Evolutionary conservation across 1,140 invertebrate genomes (phyloP).

Genomic region (Drosophila ficusphila): DNA sequence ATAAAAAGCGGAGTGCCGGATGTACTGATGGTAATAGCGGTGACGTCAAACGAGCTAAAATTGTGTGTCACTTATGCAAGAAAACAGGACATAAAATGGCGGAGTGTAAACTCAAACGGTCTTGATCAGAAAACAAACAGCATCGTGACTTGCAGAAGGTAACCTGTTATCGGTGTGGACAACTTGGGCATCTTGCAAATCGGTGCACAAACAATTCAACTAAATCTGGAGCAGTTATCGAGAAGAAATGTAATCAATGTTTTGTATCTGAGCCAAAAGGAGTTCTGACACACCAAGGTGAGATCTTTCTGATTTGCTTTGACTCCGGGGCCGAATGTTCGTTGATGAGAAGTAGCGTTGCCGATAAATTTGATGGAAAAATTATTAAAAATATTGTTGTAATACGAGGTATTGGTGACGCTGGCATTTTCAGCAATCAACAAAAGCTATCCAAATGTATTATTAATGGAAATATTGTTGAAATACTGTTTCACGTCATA

Average conservation of each 20-base stretch:
- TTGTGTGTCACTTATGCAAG: not conserved
- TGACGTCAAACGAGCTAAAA: not conserved
- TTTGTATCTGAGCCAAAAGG: too few species aligned
- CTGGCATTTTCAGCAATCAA: not conserved
- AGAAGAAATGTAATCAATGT: constrained; percentile 21
- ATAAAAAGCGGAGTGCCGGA: not conserved
- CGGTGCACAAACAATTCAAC: constrained; percentile 6
- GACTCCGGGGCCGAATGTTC: too few species aligned
- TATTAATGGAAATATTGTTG: constrained; percentile 11
- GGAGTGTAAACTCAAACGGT: not conserved
- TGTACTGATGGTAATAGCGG: not conserved
- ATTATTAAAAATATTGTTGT: not conserved
- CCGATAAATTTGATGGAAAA: too few species aligned
- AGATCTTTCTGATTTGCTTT: too few species aligned
- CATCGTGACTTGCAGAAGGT: constrained; percentile 2
- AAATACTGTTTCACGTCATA: constrained; percentile 19
- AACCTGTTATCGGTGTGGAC: constrained; percentile 13
- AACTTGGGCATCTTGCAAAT: constrained; percentile 24
- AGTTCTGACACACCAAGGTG: too few species aligned
- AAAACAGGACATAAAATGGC: not conserved
- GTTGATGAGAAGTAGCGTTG: too few species aligned
- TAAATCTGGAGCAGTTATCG: not conserved
- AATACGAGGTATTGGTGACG: not conserved
- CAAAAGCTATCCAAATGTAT: not conserved
- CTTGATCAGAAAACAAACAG: constrained; percentile 6